A percentile compares a stretch with the other conserved stretches of the same genome.
phyloP scores from a whole-genome alignment of 2,888 invertebrate genomes.

The Tenthredo livida region DNA sequence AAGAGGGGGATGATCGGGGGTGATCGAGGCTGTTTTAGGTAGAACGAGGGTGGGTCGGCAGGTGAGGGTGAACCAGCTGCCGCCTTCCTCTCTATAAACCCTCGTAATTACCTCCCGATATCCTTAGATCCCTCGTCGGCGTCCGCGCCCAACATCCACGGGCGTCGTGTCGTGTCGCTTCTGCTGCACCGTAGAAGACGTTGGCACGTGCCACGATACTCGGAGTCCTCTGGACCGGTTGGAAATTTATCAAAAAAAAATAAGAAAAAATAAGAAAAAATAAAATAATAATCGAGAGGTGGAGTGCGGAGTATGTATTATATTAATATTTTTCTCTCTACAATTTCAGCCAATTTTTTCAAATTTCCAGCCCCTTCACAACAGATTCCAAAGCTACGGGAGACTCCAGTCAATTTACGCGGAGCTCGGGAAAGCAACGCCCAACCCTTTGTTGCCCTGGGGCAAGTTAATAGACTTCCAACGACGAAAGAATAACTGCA shows the following conservation, averaged over 20 bases:
- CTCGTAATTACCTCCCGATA: conserved; percentile 63
- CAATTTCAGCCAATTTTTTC: background rate
- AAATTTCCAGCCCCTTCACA: background rate
- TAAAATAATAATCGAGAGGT: background rate
- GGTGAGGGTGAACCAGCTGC: conserved; percentile 70
- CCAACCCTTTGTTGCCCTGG: conserved; percentile 41
- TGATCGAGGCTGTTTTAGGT: conserved; percentile 58
- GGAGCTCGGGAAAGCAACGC: background rate
- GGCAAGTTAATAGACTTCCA: conserved; percentile 28
- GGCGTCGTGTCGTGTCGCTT: conserved; percentile 23
- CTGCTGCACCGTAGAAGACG: conserved; percentile 33
- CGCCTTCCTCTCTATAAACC: conserved; percentile 60
- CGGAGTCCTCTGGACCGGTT: background rate
- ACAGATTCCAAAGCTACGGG: conserved; percentile 3
- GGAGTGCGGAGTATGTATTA: background rate
- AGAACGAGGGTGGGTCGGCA: conserved; percentile 58
- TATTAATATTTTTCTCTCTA: background rate
- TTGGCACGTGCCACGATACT: conserved; percentile 53
- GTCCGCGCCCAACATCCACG: conserved; percentile 42
- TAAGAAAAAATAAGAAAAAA: background rate
- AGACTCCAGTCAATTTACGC: conserved; percentile 12
- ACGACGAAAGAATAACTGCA: conserved; percentile 23
- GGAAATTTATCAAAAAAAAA: conserved; percentile 3
- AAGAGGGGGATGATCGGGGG: conserved; percentile 48
- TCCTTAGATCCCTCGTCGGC: conserved; percentile 52